These are phyloP conservation scores for Macrostomum lignano DNA, from an alignment of 1,140 invertebrate genomes.

Conservation along the genomic window DNA sequence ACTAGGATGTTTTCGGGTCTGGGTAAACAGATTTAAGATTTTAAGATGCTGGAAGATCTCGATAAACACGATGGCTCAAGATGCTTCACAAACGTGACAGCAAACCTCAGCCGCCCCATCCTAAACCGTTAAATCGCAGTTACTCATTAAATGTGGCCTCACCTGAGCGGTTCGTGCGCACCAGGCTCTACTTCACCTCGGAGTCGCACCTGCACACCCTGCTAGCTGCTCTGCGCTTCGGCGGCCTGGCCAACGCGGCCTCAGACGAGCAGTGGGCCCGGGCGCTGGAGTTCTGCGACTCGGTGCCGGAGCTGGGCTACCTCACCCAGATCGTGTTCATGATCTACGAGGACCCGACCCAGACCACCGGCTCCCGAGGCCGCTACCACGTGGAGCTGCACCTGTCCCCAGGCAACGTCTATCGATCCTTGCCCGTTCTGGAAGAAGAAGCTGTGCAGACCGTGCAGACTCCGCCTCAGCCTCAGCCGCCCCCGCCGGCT, in stretches of 20 bases:
- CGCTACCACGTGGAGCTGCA: constrained; percentile 9
- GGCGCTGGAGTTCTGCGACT: constrained; percentile 87
- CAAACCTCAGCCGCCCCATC: no score
- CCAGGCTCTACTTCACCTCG: constrained; percentile 87
- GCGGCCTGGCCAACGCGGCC: constrained; percentile 48
- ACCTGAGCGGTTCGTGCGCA: constrained; percentile 78
- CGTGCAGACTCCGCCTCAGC: no score
- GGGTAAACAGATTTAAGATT: no score
- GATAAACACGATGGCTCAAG: no score
- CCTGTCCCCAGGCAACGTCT: constrained; percentile 8
- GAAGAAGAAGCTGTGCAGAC: no score
- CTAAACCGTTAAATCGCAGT: no score
- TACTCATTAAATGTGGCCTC: constrained; percentile 92
- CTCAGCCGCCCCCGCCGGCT: no score
- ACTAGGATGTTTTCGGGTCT: no score
- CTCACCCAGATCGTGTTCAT: constrained; percentile 97
- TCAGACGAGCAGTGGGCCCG: constrained; percentile 79
- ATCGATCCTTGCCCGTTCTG: no score
- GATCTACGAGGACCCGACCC: constrained; percentile 53
- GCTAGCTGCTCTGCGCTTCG: constrained; percentile 70
- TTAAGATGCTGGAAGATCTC: no score
- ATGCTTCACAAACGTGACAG: no score
- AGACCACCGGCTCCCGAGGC: constrained; percentile 20
- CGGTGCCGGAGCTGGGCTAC: constrained; percentile 90
- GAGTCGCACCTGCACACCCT: constrained; percentile 96